Evolutionary conservation across 2,888 invertebrate species (phyloP), one percentile per base, ranked within the genome.

Genomic region (Crocallis elinguaria): DNA sequence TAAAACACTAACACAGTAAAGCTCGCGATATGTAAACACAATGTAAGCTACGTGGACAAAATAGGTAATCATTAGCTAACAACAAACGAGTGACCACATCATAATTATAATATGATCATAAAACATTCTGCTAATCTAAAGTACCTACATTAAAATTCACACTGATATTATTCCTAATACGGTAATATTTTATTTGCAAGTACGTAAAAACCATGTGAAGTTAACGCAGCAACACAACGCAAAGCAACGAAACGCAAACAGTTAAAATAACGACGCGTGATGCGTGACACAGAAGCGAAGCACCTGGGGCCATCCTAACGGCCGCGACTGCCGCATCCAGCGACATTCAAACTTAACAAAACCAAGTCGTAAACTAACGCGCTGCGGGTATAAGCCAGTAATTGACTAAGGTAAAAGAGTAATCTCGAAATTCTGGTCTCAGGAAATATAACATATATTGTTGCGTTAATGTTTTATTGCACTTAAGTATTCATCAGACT

Each of bases 401-500:
- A 60, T 56, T 46, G 49, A 57, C 52, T 52, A 55, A 30, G 5
- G 33, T 25, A 49, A 52, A 56, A 48, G 41, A 43, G 33, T 46
- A 49, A 44, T 48, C 45, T 52, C 27, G 13, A 46, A 53, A 48
- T 37, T 51, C 33, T 42, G 25, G 41, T 35, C 12, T 49, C 23
- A 39, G 46, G 43, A 25, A 13, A 50, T 13, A 13, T 33, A 35
- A 25, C 17, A 3, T 1, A n/a, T 23, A 43, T 42, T 42, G 46
- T 53, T 33, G 41, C 41, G 44, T 49, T 48, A 11, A 12, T 43
- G 36, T 54, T 41, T 43, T 53, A 61, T 61, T 61, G 61, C 58
- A 58, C 53, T 58, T 61, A 45, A 48, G 37, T 46, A 43, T 53
- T 49, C 29, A 52, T 60, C 57, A 55, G 55, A 60, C 51, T 57